A percentile compares a stretch with the other conserved stretches of the same genome.
Evolutionary conservation across 2,888 invertebrate genomes (phyloP).

Genomic region (Cataglyphis rosenhaueri): DNA sequence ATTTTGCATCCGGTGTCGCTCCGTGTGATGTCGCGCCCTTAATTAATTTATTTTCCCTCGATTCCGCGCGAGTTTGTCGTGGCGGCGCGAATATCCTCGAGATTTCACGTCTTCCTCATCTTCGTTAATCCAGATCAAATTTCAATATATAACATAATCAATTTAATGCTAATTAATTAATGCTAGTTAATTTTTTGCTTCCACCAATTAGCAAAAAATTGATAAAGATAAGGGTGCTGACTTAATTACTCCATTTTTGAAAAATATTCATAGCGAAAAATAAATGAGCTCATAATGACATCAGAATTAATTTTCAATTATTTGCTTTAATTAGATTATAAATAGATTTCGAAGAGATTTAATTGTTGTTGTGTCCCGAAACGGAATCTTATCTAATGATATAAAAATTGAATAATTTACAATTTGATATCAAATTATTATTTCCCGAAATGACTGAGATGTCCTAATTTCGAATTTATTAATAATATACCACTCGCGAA

Average conservation of each 20-base stretch:
- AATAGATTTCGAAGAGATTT: not conserved
- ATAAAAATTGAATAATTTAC: not conserved
- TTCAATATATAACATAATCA: not conserved
- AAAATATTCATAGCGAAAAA: not conserved
- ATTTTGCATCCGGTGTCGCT: not conserved
- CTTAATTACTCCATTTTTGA: not conserved
- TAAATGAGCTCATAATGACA: not conserved
- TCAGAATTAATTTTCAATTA: not conserved
- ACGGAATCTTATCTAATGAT: not conserved
- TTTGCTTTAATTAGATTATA: not conserved
- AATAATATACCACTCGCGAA: not conserved
- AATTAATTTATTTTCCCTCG: constrained; percentile 41
- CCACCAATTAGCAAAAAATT: not conserved
- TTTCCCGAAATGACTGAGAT: not conserved
- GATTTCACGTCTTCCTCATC: not conserved
- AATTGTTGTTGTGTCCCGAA: not conserved
- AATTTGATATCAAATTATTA: not conserved
- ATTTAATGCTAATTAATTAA: not conserved
- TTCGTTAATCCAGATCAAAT: not conserved
- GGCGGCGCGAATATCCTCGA: constrained; percentile 14
- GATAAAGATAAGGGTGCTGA: not conserved
- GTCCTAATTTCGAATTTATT: not conserved
- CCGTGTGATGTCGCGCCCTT: not conserved
- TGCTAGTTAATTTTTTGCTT: not conserved
- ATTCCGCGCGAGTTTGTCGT: constrained; percentile 31